Base-by-base conservation (phyloP, 1,140 invertebrate genomes). In the Tachypleus tridentatus region DNA sequence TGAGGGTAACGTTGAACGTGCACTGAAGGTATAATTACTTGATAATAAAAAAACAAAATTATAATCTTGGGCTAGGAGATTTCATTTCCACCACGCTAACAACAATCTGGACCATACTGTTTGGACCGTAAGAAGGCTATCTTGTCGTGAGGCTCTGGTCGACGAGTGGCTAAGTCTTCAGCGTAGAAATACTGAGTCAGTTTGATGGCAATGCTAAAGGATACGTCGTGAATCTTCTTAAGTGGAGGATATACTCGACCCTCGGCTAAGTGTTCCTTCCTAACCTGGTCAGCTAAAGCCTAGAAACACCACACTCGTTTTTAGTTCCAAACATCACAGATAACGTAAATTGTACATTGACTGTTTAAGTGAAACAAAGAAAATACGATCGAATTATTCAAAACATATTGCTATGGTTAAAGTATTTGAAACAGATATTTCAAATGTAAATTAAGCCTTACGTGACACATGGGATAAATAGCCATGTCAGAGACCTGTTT, bases 181-280 rank as follows among this genome's bases (percentile, higher is more conserved):
- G 83, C 80, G 73, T 96, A 99, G n/a, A 92, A 90, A 76, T 91
- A 89, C 67, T 93, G 84, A 51, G 89, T 87, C 65, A 97, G 79
- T 70, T 85, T 82, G 4, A 84, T 82, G 4, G 95, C 96, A 70
- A 99, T 97, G 69, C 84, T 82, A 3, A 94, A 71, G 0, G 95
- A 98, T 61, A 94, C 91, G 58, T 89, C 84, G 67, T 86, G 84
- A 72, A 99, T 95, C n/a, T 86, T 83, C n/a, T 82, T 78, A 6
- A 99, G 79, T 0, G 94, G 92, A n/a, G 97, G 97, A 76, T 98
- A 99, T 49, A 99, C 82, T 68, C 91, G 87, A 11, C 96, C 96
- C 63, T 83, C 83, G 0, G 81, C 82, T 54, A 98, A 79, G 77
- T 98, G 88, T 5, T 82, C 81, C 60, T 91, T 82, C 5, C 84